Base-by-base conservation (phyloP, 1,140 invertebrate genomes). In the Hypsibius dujardini region DNA sequence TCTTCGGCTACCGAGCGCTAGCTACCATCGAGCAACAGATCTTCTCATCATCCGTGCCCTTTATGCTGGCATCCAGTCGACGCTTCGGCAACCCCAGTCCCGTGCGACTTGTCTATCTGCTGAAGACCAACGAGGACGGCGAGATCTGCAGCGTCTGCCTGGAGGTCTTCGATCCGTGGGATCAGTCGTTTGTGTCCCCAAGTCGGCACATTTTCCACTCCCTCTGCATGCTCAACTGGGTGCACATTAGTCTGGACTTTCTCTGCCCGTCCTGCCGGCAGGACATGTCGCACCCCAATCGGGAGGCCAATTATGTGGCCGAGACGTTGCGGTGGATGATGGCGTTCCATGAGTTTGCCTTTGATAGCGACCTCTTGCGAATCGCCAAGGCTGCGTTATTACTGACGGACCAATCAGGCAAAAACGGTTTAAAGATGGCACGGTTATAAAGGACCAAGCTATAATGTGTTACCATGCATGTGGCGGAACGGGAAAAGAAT, bases 141-240 rank as follows among this genome's bases (percentile, higher is more conserved):
- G 50, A 56, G 50, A 56, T 56, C 50, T 56, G 50, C n/a, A 56
- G 50, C n/a, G 50, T 56, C 7, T 56, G 50, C n/a, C n/a, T 56
- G 50, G 50, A 56, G 50, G 7, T 56, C n/a, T 56, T 56, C 50
- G 50, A 56, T 7, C 50, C 7, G 50, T 56, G 50, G 7, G 50
- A 56, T n/a, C 50, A n/a, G n/a, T 56, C 7, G 7, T 56, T 56
- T n/a, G n/a, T 56, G 50, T 7, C 50, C 7, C 50, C 50, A 56
- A 7, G 50, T n/a, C 50, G 50, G n/a, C 50, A 56, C n/a, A n/a
- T 56, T n/a, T 56, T 56, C 50, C 50, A 56, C 50, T 7, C 50
- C 50, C 50, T 7, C 50, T 56, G 50, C 50, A 56, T 56, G 7
- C 50, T 56, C 7, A 7, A 56, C n/a, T 56, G 50, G 50, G n/a